Conservation (phyloP, 23 tunicate species). For the Styela clava region DNA sequence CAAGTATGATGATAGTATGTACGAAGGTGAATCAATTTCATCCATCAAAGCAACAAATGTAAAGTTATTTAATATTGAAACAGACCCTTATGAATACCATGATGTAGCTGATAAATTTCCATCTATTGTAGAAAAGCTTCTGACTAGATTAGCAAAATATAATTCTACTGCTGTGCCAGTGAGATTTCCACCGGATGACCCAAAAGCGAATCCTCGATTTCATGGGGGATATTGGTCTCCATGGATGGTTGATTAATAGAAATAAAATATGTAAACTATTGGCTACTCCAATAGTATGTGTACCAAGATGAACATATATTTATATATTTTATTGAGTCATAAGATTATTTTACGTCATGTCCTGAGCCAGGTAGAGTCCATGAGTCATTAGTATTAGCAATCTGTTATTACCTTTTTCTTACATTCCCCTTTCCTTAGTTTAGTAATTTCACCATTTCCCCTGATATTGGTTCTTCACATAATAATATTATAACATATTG, state of each 20-base stretch:
- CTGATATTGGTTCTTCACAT: too few relatives aligned
- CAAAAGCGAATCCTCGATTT: conserved; percentile 34
- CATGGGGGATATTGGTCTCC: conserved; percentile 68
- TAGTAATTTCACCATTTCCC: too few relatives aligned
- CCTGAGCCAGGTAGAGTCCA: too few relatives aligned
- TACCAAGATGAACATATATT: too few relatives aligned
- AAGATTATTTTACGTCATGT: too few relatives aligned
- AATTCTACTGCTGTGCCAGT: conserved; percentile 52
- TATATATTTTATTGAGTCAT: too few relatives aligned
- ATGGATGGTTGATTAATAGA: conserved; percentile 34
- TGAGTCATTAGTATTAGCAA: too few relatives aligned
- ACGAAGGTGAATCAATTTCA: neutral
- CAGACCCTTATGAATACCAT: conserved; percentile 49
- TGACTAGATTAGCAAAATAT: conserved; percentile 54
- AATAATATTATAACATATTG: too few relatives aligned
- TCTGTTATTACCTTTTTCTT: too few relatives aligned
- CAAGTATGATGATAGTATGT: neutral
- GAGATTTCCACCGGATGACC: conserved; percentile 21
- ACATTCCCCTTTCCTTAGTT: too few relatives aligned
- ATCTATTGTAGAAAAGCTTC: conserved; percentile 49
- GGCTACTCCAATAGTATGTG: too few relatives aligned
- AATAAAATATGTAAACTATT: too few relatives aligned
- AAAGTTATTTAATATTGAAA: conserved; percentile 34
- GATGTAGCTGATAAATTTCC: conserved; percentile 49
- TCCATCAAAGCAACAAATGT: conserved; percentile 12